A percentile compares a stretch with the other conserved stretches of the same genome.
phyloP scores from a whole-genome alignment of 2,888 invertebrate species.

The Exephanes ischioxanthus region DNA sequence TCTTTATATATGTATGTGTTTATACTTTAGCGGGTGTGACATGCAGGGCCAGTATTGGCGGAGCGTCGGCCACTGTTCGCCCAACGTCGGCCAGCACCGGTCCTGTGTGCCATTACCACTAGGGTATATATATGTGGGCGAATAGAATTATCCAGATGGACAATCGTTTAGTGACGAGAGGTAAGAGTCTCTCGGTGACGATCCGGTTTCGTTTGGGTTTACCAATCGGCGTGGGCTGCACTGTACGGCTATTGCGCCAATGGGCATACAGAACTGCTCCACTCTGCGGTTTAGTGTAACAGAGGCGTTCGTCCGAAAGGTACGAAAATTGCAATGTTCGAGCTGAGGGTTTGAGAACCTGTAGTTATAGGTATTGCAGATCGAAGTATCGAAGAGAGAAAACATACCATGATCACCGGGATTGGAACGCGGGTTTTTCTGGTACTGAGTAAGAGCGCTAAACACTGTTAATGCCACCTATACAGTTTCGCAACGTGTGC shows the following conservation, averaged over 20 bases:
- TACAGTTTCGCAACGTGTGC: too few relatives aligned
- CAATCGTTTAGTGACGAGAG: not conserved
- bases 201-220: conserved; percentile 41
- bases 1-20: not conserved
- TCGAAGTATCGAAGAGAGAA: too few relatives aligned
- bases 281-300: not conserved
- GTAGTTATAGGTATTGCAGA: too few relatives aligned
- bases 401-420: too few relatives aligned
- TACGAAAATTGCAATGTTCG: not conserved
- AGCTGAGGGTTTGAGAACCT: too few relatives aligned
- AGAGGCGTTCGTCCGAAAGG: not conserved
- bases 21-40: not conserved
- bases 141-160: conserved; percentile 1
- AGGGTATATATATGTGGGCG: not conserved
- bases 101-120: too few relatives aligned
- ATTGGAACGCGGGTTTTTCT: too few relatives aligned
- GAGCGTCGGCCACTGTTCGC: too few relatives aligned
- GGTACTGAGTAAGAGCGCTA: not conserved
- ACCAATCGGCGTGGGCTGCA: conserved; percentile 39
- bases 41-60: not conserved
- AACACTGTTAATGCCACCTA: not conserved
- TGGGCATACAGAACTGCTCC: not conserved
- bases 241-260: not conserved
- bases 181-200: conserved; percentile 14
- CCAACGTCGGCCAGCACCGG: too few relatives aligned